phyloP scores from a whole-genome alignment of 35 echinoderm and acorn worm species.

The Strongylocentrotus purpuratus region DNA sequence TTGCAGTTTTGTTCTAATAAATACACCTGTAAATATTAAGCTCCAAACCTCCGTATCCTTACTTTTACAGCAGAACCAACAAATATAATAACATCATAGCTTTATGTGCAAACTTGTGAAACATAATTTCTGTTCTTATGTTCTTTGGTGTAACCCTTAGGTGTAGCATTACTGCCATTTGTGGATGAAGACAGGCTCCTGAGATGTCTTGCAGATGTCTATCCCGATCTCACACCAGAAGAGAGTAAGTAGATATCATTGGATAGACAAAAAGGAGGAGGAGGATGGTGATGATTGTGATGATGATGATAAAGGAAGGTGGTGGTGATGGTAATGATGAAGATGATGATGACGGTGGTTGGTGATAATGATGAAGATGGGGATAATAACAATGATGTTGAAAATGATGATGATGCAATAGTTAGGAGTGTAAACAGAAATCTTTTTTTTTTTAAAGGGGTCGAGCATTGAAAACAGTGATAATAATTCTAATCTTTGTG shows the following conservation, averaged over 20 bases:
- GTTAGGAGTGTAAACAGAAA: too few relatives aligned
- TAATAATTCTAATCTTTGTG: too few relatives aligned
- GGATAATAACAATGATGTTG: neutral
- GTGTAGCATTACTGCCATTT: slow-evolving; percentile 94
- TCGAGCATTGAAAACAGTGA: too few relatives aligned
- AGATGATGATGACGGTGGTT: slow-evolving; percentile 35
- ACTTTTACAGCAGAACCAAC: too few relatives aligned
- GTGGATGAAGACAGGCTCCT: slow-evolving; percentile 90
- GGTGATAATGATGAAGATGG: neutral
- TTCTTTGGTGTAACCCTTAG: neutral
- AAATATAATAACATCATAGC: too few relatives aligned
- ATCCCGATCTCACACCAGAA: slow-evolving; percentile 76
- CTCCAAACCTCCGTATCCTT: too few relatives aligned
- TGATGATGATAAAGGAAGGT: slow-evolving; percentile 15
- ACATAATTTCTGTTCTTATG: neutral
- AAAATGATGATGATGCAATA: neutral
- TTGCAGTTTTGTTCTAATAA: too few relatives aligned
- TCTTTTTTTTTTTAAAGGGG: too few relatives aligned
- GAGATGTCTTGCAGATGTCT: slow-evolving; percentile 63
- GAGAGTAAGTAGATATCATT: slow-evolving; percentile 73
- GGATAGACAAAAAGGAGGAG: slow-evolving; percentile 14
- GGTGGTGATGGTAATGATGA: neutral
- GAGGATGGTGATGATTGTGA: neutral
- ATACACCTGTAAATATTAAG: too few relatives aligned
- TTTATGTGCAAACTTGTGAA: neutral